Evolutionary conservation across 2,888 invertebrate genomes (phyloP), one percentile per base, ranked within the genome.

Genomic region (Hydropsyche betteni): DNA sequence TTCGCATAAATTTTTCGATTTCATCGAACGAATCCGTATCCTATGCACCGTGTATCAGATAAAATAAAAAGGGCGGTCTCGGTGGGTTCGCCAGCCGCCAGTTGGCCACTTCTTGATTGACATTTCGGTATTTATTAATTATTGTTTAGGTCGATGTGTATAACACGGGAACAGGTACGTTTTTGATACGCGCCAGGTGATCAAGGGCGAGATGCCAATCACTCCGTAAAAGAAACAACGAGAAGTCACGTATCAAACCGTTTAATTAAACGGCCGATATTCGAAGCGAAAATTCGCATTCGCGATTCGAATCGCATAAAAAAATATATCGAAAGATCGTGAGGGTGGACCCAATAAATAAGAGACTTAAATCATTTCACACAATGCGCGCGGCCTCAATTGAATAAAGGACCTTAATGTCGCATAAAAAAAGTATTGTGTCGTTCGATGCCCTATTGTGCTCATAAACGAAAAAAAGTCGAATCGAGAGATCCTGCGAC

Each of bases 121-220:
- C 77, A 76, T 76, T 72, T 76, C 50, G 77, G 77, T 77, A 77
- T 77, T 77, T 77, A 77, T 77, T 77, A 77, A 77, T 77, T 77
- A 77, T 77, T 77, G 77, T 76, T 77, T 77, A 76, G 77, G 77
- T 14, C 61, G 36, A 70, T 51, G 69, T 69, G 12, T 69, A 69
- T 69, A 44, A 64, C 34, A 64, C 12, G 34, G 34, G 64, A 64
- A 64, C 64, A 64, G 64, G 64, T 64, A 64, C n/a, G 36, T 64
- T 64, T 44, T 64, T 34, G 34, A 64, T 64, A 34, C 64, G 24
- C 64, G 33, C 70, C 70, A 53, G 70, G 70, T 70, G 70, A 70
- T 70, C 53, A 53, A 70, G 53, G 52, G 36, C 24, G 33, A 53
- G 51, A 33, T 16, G 70, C 36, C 64, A 64, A 64, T 64, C 64